Evolutionary conservation across 2,888 invertebrate species (phyloP), one percentile per base, ranked within the genome.

Genomic region (Cephus runcator): DNA sequence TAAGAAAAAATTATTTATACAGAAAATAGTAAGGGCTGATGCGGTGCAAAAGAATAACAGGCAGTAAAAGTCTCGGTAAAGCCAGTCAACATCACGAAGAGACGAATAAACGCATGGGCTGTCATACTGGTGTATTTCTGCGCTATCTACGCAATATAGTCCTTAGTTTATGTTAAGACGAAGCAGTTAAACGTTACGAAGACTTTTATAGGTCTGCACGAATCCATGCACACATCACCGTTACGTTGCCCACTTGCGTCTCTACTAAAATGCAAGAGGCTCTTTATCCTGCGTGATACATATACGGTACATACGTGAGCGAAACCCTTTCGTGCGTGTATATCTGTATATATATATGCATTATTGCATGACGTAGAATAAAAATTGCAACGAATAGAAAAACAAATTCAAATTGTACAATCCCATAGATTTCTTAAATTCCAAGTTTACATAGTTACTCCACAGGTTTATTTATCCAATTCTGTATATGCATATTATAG

Each of bases 71-170:
- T 56, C 56, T 56, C 56, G 56, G 56, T 56, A 56, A 71, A 31
- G 71, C 34, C 71, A 34, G 71, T 71, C 71, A 71, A 71, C 34
- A 31, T 34, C 71, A 31, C 71, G 71, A 71, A 71, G 56, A 56
- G 71, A 71, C 71, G 71, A 34, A 71, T 83, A 86, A 87, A 86
- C 83, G 84, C 82, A 79, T 81, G 83, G 83, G 81, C 81, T 79
- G 81, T 77, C 74, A 81, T 80, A 82, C 80, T 83, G 78, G 86
- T 83, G 84, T 87, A 87, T 88, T 89, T 89, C 86, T 87, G 83
- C 84, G 83, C 86, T 87, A 83, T 87, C 87, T 86, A 84, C 85
- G 88, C 89, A 86, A 87, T 88, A 88, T 87, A 88, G 86, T 88
- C 81, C 83, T 85, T 87, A 87, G 87, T 89, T 89, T 89, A 89